Evolutionary conservation across 2,797 vertebrate species (phyloP), one percentile per base, ranked within the genome.

Genomic region (Urocyon cinereoargenteus): DNA sequence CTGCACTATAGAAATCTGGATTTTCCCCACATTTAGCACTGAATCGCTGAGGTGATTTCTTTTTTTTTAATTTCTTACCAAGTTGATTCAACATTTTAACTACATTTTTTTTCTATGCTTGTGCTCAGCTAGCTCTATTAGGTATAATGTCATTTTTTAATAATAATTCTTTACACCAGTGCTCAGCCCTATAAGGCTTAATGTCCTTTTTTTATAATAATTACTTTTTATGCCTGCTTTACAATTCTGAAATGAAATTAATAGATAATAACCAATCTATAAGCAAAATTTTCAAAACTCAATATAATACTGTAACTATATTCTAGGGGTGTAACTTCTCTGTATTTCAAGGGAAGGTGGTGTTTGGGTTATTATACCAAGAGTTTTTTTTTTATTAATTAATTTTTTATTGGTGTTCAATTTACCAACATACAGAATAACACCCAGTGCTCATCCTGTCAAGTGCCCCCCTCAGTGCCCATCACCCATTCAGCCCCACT

Each of bases 181-280:
- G 73, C 18, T 79, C 59, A 82, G 55, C 93, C 24, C n/a, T 86
- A 73, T 97, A 91, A 97, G 31, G 82, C 31, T 78, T 88, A 95
- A 86, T 95, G 24, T 78, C n/a, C 4, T 83, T 64, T 79, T 93
- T 97, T 95, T 78, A 83, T 95, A 89, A 88, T 94, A 97, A 96
- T 97, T 87, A 84, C 49, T 64, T 94, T 91, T 92, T 94, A 95
- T 90, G 61, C 9, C 66, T 73, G 18, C 61, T 96, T 95, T 96
- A 85, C 3, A 96, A 85, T 89, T 96, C 51, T 93, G 36, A 86
- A 96, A n/a, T 91, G 18, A 96, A 94, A 90, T 95, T 57, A 96
- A 85, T n/a, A 96, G 57, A 92, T 94, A 96, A 95, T 91, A 77
- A 85, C 14, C 14, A 82, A 90, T 68, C 49, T 95, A 83, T 11